A percentile compares a stretch with the other conserved stretches of the same genome.
Evolutionary conservation across 2,113 vertebrate genomes (phyloP).

Genomic region (Pachypanchax playfairii): DNA sequence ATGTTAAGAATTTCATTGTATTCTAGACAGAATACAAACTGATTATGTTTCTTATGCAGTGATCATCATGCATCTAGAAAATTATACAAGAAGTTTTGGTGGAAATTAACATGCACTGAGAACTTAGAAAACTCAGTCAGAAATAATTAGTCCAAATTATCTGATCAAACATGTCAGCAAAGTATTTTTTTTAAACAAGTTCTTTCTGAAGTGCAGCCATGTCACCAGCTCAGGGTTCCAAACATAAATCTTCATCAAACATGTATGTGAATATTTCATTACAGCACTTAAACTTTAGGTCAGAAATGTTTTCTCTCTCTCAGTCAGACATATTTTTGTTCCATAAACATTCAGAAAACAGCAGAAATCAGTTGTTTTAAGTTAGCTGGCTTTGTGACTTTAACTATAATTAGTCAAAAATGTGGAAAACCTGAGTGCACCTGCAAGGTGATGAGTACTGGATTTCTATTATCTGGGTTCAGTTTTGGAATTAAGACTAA

Average conservation of each 20-base stretch:
- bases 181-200: neutral
- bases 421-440: neutral
- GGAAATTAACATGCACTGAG: slow-evolving; percentile 26
- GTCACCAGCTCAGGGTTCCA: neutral
- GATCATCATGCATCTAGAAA: slow-evolving; percentile 19
- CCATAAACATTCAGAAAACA: neutral
- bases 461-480: neutral
- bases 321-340: neutral
- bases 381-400: neutral
- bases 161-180: neutral
- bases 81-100: slow-evolving; percentile 32
- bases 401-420: neutral
- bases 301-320: neutral
- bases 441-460: neutral
- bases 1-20: slow-evolving; percentile 16
- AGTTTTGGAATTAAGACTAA: neutral
- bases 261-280: neutral
- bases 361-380: slow-evolving; percentile 1
- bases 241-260: neutral
- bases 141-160: neutral
- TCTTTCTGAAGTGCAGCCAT: neutral
- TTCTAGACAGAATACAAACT: too few species aligned
- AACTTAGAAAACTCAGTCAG: slow-evolving; percentile 24
- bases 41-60: slow-evolving; percentile 5
- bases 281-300: neutral